Conservation (phyloP, 2,113 vertebrate species). For the Epinephelus lanceolatus region DNA sequence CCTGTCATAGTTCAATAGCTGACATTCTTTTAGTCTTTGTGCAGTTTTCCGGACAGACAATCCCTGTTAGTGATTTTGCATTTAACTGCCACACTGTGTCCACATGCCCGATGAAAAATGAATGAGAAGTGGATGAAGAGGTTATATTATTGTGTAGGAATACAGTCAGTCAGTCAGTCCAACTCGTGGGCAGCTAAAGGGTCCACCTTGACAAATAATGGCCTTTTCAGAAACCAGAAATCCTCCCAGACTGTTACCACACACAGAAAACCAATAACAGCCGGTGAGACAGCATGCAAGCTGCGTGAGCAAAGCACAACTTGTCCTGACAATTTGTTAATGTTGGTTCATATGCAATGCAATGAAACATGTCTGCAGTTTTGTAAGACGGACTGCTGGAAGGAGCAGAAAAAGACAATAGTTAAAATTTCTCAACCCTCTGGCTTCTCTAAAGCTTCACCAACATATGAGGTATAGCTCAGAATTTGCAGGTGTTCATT, state of each 20-base stretch:
- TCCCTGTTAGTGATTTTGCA: neutral
- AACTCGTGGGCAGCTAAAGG: neutral
- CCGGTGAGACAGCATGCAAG: constrained; percentile 12
- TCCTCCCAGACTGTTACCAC: neutral
- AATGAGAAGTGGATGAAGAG: neutral
- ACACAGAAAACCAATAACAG: constrained; percentile 22
- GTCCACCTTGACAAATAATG: constrained; percentile 1
- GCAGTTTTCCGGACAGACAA: neutral
- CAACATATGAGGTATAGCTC: neutral
- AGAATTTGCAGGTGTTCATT: neutral
- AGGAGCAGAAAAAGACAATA: neutral
- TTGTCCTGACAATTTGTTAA: constrained; percentile 7
- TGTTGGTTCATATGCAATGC: neutral
- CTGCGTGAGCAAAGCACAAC: neutral
- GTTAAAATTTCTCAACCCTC: neutral
- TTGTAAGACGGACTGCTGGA: neutral
- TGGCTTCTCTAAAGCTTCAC: neutral
- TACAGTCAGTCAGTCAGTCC: neutral
- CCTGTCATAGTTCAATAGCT: neutral
- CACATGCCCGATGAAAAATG: neutral
- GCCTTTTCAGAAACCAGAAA: constrained; percentile 3
- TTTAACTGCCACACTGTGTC: neutral
- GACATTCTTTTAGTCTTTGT: neutral
- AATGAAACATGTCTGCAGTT: neutral
- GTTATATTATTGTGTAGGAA: neutral